These are phyloP conservation scores for Melitaea athalia DNA, from an alignment of 2,888 invertebrate species.

Conservation along the genomic window DNA sequence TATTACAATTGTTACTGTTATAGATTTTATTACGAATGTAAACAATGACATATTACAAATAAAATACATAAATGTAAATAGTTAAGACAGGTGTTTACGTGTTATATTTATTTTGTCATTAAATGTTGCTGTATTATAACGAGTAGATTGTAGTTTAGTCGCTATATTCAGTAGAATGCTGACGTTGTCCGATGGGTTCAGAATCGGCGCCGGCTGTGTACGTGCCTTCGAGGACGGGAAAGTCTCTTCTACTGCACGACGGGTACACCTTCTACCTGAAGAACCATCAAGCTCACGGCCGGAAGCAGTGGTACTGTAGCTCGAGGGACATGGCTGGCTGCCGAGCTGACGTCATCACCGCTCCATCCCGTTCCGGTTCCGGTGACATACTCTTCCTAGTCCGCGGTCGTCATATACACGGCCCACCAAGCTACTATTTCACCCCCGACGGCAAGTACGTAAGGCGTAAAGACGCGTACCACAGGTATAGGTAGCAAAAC, in stretches of 20 bases:
- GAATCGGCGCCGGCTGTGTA: conserved; percentile 73
- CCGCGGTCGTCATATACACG: conserved; percentile 73
- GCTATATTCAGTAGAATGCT: conserved; percentile 40
- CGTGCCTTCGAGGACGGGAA: conserved; percentile 79
- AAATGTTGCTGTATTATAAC: conserved; percentile 15
- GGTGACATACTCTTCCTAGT: conserved; percentile 75
- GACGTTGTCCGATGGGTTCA: conserved; percentile 54
- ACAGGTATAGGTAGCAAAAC: conserved; percentile 70
- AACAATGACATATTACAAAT: background rate
- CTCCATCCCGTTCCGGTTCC: conserved; percentile 57
- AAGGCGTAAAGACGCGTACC: conserved; percentile 73
- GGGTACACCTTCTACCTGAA: conserved; percentile 78
- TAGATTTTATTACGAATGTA: background rate
- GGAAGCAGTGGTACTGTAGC: conserved; percentile 80
- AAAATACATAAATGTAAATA: conserved; percentile 4
- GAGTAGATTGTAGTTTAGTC: conserved; percentile 36
- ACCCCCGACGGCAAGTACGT: conserved; percentile 78
- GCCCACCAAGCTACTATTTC: conserved; percentile 74
- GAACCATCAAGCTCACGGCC: conserved; percentile 74
- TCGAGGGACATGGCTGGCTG: conserved; percentile 78
- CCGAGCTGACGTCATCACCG: conserved; percentile 76
- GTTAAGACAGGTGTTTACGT: conserved; percentile 14
- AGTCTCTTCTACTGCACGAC: conserved; percentile 74
- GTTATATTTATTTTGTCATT: conserved; percentile 17
- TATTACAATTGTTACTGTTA: background rate